Conservation (phyloP, 2,113 vertebrate genomes). For the Cryptotis parvus region DNA sequence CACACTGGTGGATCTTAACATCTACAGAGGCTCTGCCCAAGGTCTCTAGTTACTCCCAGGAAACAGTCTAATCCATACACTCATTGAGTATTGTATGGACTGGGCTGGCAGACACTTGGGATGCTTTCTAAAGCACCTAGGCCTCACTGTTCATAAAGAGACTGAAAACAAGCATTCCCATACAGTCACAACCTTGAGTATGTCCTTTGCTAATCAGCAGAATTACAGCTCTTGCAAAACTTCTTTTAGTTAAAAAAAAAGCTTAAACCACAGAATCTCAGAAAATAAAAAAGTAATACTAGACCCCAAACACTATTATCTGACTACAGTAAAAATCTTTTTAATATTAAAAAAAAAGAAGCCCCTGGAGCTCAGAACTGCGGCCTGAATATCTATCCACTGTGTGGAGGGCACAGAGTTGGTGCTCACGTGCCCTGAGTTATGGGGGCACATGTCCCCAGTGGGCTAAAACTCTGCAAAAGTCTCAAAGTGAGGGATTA, state of each 20-base stretch:
- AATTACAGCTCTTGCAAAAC: not conserved
- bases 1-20: not conserved
- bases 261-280: no score
- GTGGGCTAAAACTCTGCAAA: not conserved
- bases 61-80: not conserved
- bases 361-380: no score
- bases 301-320: no score
- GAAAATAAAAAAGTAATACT: no score
- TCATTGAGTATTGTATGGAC: not conserved
- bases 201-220: constrained; percentile 2
- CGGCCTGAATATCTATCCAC: no score
- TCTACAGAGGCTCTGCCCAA: not conserved
- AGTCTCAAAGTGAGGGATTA: not conserved
- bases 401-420: no score
- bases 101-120: not conserved
- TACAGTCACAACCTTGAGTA: not conserved
- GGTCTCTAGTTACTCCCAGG: not conserved
- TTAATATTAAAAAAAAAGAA: no score
- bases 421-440: no score
- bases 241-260: not conserved
- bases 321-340: no score
- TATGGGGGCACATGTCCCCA: no score
- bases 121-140: not conserved
- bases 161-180: not conserved
- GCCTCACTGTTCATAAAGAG: not conserved